phyloP scores from a whole-genome alignment of 1,140 invertebrate genomes.

The Trichogramma pretiosum region DNA sequence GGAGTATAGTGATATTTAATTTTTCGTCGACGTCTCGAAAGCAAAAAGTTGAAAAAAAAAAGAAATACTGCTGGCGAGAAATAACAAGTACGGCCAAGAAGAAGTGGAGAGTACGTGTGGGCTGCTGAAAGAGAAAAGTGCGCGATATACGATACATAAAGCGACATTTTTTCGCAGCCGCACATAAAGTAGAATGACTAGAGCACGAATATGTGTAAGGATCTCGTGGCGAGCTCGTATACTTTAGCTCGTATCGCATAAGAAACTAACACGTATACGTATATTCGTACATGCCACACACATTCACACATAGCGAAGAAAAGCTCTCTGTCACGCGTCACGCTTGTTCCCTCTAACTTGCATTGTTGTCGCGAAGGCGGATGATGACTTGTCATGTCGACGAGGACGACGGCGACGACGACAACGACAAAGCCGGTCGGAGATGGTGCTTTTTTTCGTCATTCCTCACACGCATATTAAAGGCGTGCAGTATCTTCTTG shows the following conservation, averaged over 20 bases:
- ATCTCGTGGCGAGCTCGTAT: not conserved
- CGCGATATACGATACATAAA: not conserved
- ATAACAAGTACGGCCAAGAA: too few relatives aligned
- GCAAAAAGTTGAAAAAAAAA: too few relatives aligned
- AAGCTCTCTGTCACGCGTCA: not conserved
- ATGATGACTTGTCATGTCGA: conserved; percentile 7
- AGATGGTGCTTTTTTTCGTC: not conserved
- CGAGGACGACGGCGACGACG: not conserved
- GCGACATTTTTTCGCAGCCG: not conserved
- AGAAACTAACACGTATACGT: too few relatives aligned
- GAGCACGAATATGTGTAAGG: not conserved
- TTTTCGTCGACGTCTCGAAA: too few relatives aligned
- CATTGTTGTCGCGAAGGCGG: conserved; percentile 2
- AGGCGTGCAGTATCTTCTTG: too few relatives aligned
- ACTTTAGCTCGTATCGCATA: too few relatives aligned
- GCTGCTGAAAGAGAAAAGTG: not conserved
- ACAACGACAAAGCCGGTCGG: not conserved
- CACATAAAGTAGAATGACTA: not conserved
- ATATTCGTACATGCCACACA: too few relatives aligned
- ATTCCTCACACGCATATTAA: too few relatives aligned
- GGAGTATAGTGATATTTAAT: too few relatives aligned
- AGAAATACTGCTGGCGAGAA: too few relatives aligned
- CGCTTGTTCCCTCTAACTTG: too few relatives aligned
- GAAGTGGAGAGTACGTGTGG: not conserved
- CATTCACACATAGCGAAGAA: too few relatives aligned